Evolutionary conservation across 2,797 vertebrate species (phyloP).

Genomic region (Smutsia gigantea): DNA sequence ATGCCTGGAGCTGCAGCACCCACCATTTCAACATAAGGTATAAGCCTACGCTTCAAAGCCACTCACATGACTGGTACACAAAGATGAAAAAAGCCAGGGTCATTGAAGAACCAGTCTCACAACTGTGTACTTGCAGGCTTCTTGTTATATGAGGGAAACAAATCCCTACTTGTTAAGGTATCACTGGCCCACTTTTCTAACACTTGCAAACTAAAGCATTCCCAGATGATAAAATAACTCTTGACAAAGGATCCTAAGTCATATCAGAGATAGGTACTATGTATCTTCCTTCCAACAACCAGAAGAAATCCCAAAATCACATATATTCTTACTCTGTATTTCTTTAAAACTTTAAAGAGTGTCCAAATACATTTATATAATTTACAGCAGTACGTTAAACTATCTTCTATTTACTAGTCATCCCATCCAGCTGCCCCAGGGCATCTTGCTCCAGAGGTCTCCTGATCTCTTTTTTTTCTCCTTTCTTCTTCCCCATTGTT

Average conservation of each 20-base stretch:
- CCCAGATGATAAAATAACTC: constrained; percentile 16
- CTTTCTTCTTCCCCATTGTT: not conserved
- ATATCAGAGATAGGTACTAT: not conserved
- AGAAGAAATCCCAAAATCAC: not conserved
- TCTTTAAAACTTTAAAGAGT: constrained; percentile 13
- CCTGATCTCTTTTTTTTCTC: not conserved
- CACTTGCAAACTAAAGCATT: not conserved
- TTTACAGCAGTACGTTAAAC: not conserved
- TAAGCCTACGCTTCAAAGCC: not conserved
- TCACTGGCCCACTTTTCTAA: not conserved
- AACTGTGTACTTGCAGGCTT: not conserved
- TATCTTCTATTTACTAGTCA: not conserved
- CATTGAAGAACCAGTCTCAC: not conserved
- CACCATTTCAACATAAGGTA: not conserved
- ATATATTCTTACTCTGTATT: not conserved
- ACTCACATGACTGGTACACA: not conserved
- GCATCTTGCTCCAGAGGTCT: no score
- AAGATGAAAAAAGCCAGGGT: not conserved
- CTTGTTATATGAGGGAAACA: not conserved
- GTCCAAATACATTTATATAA: not conserved
- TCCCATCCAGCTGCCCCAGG: not conserved
- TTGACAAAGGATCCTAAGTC: constrained; percentile 33
- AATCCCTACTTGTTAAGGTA: not conserved
- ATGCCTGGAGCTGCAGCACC: not conserved
- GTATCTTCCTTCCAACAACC: constrained; percentile 4